A percentile compares a stretch with the other conserved stretches of the same genome.
Conservation (phyloP, 2,888 invertebrate genomes). For the Lacanobia wlatinum region DNA sequence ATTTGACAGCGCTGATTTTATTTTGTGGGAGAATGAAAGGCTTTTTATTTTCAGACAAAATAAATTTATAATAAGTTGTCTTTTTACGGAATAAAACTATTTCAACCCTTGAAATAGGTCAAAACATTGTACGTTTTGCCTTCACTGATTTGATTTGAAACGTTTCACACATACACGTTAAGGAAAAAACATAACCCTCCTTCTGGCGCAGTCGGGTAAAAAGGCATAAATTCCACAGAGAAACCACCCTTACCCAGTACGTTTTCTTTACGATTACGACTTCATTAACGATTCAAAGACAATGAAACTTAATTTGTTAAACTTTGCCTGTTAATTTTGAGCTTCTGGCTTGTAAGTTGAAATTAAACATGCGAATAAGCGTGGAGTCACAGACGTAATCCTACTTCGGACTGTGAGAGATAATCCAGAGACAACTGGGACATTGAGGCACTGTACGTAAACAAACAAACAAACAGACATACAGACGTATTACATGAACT, state of each 20-base stretch:
- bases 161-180: not conserved
- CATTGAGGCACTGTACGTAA: slow-evolving; percentile 21
- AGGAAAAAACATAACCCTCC: too few species aligned
- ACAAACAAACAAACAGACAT: slow-evolving; percentile 36
- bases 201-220: too few species aligned
- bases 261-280: slow-evolving; percentile 35
- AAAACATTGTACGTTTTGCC: not conserved
- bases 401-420: slow-evolving; percentile 34
- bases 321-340: slow-evolving; percentile 49
- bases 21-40: slow-evolving; percentile 6
- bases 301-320: slow-evolving; percentile 47
- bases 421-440: slow-evolving; percentile 37
- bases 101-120: not conserved
- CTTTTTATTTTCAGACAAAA: slow-evolving; percentile 19
- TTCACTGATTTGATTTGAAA: slow-evolving; percentile 2
- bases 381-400: slow-evolving; percentile 40
- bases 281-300: slow-evolving; percentile 33
- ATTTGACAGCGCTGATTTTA: slow-evolving; percentile 41
- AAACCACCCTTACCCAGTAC: slow-evolving; percentile 9
- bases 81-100: slow-evolving; percentile 3
- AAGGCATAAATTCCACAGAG: not conserved
- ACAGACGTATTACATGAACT: slow-evolving; percentile 35
- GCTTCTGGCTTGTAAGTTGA: slow-evolving; percentile 46
- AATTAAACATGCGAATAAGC: slow-evolving; percentile 49
- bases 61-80: not conserved